These are phyloP conservation scores for Trematomus bernacchii DNA, from an alignment of 2,797 vertebrate genomes.

Conservation along the genomic window DNA sequence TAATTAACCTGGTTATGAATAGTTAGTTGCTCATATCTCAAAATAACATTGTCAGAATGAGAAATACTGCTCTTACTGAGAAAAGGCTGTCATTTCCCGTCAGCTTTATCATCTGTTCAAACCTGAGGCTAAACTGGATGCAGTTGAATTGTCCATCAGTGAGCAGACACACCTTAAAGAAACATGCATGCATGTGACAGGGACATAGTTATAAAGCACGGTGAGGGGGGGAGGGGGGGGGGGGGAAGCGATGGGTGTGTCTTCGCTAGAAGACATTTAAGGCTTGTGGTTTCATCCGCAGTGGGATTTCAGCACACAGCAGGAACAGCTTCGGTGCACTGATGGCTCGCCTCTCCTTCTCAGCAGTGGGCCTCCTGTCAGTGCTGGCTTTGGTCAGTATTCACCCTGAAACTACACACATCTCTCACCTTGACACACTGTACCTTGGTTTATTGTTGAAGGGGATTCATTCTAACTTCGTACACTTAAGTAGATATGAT, in stretches of 20 bases:
- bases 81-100: too few relatives aligned
- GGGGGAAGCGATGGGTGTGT: slow-evolving; percentile 28
- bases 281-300: not conserved
- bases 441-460: not conserved
- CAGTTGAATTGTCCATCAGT: not conserved
- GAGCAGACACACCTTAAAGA: slow-evolving; percentile 53
- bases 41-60: too few relatives aligned
- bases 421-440: not conserved
- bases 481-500: not conserved
- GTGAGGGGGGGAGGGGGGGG: too few relatives aligned
- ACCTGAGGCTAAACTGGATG: not conserved
- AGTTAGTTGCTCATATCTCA: too few relatives aligned
- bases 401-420: not conserved
- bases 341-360: slow-evolving; percentile 55
- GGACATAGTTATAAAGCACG: not conserved
- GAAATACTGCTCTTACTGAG: too few relatives aligned
- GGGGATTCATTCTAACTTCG: not conserved
- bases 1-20: not conserved
- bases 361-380: slow-evolving; percentile 40
- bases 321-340: not conserved
- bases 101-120: not conserved
- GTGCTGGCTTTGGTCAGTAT: slow-evolving; percentile 62
- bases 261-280: slow-evolving; percentile 9
- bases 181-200: slow-evolving; percentile 41
- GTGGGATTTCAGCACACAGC: not conserved